Percentiles rank a stretch among this genome's conserved stretches.
These are phyloP conservation scores for Harpalus rufipes DNA, from an alignment of 2,888 invertebrate genomes.

Conservation along the genomic window DNA sequence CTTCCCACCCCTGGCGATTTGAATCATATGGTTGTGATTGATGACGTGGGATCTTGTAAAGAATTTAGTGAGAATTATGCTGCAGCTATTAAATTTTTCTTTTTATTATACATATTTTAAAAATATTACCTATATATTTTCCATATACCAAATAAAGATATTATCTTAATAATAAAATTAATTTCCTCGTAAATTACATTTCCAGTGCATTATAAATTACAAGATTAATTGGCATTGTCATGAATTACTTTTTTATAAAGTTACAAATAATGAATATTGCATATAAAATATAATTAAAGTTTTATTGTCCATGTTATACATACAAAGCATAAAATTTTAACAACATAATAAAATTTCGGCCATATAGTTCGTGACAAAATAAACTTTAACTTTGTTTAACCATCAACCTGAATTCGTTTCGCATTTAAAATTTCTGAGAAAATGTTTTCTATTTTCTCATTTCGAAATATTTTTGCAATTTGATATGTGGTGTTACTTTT, in stretches of 20 bases:
- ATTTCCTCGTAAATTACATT: not conserved
- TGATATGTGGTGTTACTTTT: not conserved
- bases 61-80: too few species aligned
- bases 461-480: not conserved
- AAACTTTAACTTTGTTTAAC: not conserved
- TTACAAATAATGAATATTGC: not conserved
- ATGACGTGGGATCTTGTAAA: too few species aligned
- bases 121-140: not conserved
- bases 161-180: not conserved
- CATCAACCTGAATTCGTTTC: not conserved
- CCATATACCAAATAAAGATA: not conserved
- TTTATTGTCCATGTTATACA: not conserved
- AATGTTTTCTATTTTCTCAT: not conserved
- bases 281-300: not conserved
- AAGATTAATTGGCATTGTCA: not conserved
- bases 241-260: not conserved
- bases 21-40: too few species aligned
- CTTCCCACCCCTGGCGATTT: too few species aligned
- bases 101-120: too few species aligned
- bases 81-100: too few species aligned
- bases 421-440: not conserved
- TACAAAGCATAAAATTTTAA: constrained; percentile 5
- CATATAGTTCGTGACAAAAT: not conserved
- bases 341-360: not conserved
- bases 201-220: not conserved